Evolutionary conservation across 2,113 vertebrate species (phyloP), one percentile per base, ranked within the genome.

Genomic region (Anguilla japonica): DNA sequence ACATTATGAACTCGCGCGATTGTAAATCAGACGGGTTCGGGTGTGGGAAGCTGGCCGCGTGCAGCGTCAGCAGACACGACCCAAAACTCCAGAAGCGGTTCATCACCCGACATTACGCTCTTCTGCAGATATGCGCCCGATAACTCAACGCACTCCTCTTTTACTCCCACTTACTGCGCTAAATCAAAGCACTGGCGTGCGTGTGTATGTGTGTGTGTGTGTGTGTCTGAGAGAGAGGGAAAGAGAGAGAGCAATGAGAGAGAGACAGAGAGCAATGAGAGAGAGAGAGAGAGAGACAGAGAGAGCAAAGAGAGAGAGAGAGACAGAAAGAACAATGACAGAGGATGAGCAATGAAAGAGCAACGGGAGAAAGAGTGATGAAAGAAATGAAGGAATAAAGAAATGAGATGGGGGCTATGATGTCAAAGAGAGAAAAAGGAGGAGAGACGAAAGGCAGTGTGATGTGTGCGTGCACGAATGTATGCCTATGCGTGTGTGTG

Each of bases 21-120:
- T 89, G 94, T 93, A 93, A 93, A 94, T 95, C 93, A 93, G 75
- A 85, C 39, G 84, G 50, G 84, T 91, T 84, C 75, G 88, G 53
- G 34, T 57, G 83, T 39, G 40, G 56, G 83, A 83, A 46, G 79
- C 46, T n/a, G 87, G 53, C 83, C 29, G 71, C 88, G 20, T 85
- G 87, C 41, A 85, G 82, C 90, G 89, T 92, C 89, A 90, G 90
- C 89, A 81, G 88, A 86, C 89, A 89, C 53, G 84, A 88, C 88
- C 83, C 85, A 63, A 34, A 78, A 53, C 81, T 83, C 85, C 11
- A 39, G 46, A 79, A 86, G 82, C 18, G 86, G 89, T 95, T 93
- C 83, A 91, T 93, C 92, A 94, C 90, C 81, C 89, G 91, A 91
- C 81, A 82, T 81, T 60, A 39, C 84, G 88, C 91, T 92, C 91